Percentiles rank a stretch among this genome's conserved stretches.
Evolutionary conservation across 2,797 vertebrate genomes (phyloP).

Genomic region (Karalla daura): DNA sequence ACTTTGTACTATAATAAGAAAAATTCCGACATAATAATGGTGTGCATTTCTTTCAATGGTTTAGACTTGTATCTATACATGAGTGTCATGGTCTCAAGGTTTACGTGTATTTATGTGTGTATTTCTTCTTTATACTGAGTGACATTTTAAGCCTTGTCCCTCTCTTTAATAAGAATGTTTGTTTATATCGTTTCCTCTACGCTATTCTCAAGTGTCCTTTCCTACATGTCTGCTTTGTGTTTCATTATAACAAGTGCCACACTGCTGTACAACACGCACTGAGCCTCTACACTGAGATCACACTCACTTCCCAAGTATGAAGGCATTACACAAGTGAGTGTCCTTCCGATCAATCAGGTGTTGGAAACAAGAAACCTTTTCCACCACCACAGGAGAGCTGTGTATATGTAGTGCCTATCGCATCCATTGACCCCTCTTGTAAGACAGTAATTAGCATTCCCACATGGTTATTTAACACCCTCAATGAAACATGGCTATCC

Average conservation of each 20-base stretch:
- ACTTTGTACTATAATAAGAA: slow-evolving; percentile 6
- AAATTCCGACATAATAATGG: not conserved
- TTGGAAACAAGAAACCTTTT: slow-evolving; percentile 37
- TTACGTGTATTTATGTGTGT: too few relatives aligned
- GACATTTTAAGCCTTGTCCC: not conserved
- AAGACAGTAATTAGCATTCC: slow-evolving; percentile 38
- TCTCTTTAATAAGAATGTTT: not conserved
- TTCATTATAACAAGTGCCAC: slow-evolving; percentile 33
- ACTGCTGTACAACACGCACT: slow-evolving; percentile 30
- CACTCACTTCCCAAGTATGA: slow-evolving; percentile 21
- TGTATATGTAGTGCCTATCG: not conserved
- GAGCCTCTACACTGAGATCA: slow-evolving; percentile 19
- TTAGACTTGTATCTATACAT: not conserved
- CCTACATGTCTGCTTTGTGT: not conserved
- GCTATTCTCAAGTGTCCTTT: not conserved
- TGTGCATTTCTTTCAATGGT: not conserved
- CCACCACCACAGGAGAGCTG: slow-evolving; percentile 10
- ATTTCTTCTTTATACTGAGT: not conserved
- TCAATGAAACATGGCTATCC: slow-evolving; percentile 12
- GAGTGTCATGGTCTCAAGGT: not conserved
- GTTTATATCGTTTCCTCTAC: slow-evolving; percentile 14
- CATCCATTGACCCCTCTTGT: slow-evolving; percentile 29
- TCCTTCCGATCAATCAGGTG: slow-evolving; percentile 52
- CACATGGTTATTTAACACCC: slow-evolving; percentile 27
- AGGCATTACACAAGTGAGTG: slow-evolving; percentile 30